Evolutionary conservation across 92 coral and sea anemone species (phyloP), one percentile per base, ranked within the genome.

Genomic region (Palythoa grandis): DNA sequence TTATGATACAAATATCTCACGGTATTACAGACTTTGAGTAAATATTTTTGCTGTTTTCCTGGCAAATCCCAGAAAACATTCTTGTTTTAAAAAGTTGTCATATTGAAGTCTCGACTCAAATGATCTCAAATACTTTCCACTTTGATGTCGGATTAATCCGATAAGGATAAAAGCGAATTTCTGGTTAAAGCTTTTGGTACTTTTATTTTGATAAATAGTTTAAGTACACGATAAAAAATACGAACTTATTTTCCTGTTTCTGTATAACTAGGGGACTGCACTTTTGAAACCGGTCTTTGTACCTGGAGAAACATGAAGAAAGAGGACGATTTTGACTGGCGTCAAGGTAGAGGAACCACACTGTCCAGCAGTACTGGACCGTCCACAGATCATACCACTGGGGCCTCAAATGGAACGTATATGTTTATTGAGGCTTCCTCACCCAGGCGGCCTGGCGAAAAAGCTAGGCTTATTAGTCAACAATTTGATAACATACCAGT

Each of bases 321-420:
- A 16, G 98, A 92, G 79, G 99, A 96, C 72, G 85, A 96, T 83
- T 96, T 96, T 88, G 94, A 96, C 74, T 96, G 99, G 99, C 91
- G 93, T 54, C 87, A 92, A 71, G 98, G 98, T 11, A 84, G 91
- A 50, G 98, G 98, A 0, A 87, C 78, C 6, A 95, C 99, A 1
- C 84, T 82, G 1, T 96, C 99, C 56, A 40, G 22, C 24, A 75
- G 86, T 7, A 96, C 99, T 2, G 99, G 99, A 0, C 99, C 99
- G 11, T 80, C 95, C 9, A 90, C 92, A 1, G 99, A 96, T 83
- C 99, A 96, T 83, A 96, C 98, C 54, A 93, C 95, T 9, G 92
- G 95, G 68, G 73, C 90, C n/a, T 83, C 86, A 48, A 95, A 95
- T 69, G 94, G 99, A 84, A 94, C 95, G 0, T 96, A 96, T 79